Evolutionary conservation across 2,113 vertebrate genomes (phyloP).

Genomic region (Heterocephalus glaber): DNA sequence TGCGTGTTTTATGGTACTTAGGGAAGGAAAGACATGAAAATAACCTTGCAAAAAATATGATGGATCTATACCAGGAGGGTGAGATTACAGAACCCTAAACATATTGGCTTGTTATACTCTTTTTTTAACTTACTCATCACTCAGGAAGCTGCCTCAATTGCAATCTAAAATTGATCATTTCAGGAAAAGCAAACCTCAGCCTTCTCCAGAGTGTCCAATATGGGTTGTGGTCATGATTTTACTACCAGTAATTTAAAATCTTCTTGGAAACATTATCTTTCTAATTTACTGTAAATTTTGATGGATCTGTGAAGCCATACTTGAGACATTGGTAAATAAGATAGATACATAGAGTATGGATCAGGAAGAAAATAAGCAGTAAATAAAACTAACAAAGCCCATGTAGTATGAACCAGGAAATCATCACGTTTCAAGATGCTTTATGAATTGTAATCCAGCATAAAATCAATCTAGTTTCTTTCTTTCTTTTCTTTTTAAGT

Average conservation of each 20-base stretch:
- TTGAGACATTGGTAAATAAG: constrained; percentile 72
- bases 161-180: constrained; percentile 73
- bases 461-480: neutral
- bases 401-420: neutral
- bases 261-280: constrained; percentile 83
- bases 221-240: constrained; percentile 79
- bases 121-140: constrained; percentile 64
- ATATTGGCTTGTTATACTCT: constrained; percentile 62
- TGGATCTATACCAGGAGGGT: constrained; percentile 58
- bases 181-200: constrained; percentile 82
- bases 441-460: neutral
- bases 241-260: constrained; percentile 80
- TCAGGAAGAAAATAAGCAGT: neutral
- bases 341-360: constrained; percentile 57
- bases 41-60: constrained; percentile 54
- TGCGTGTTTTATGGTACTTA: constrained; percentile 48
- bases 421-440: neutral
- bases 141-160: constrained; percentile 60
- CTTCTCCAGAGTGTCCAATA: constrained; percentile 74
- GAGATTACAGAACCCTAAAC: constrained; percentile 68
- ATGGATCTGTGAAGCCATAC: constrained; percentile 71
- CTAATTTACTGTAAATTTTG: constrained; percentile 78
- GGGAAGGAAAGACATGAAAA: constrained; percentile 49
- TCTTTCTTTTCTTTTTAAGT: neutral
- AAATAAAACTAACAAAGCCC: constrained; percentile 33